Base-by-base conservation (phyloP, 2,888 invertebrate species). In the Chrysolina haemoptera region DNA sequence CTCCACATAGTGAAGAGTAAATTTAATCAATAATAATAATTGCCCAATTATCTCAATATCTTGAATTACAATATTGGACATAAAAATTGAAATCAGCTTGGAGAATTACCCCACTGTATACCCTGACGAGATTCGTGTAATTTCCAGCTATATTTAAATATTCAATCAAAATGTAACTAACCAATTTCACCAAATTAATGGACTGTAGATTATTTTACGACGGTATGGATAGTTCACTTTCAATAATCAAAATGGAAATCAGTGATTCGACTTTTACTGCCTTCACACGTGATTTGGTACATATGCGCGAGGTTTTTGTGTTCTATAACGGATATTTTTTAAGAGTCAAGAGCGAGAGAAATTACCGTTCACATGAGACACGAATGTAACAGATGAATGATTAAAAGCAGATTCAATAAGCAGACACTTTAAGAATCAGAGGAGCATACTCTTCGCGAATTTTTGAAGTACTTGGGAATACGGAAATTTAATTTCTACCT, bases 231-330 rank as follows among this genome's bases (percentile, higher is more conserved):
- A 27, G 22, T 59, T 67, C 40, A 67, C 67, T 67, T 53, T 67
- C 67, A 40, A 67, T 67, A 27, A 9, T 50, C 53, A 20, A 9
- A 27, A 35, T 3, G 46, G 46, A 48, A 50, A 67, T 18, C 35
- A 35, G 12, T 66, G 27, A 18, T 41, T 67, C 10, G 53, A 67
- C 67, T 67, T 67, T 67, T 67, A 67, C 67, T 67, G 53, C 67
- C 11, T 67, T 35, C 41, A 20, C 67, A 67, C 53, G 53, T 67
- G 67, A 67, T 18, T 10, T n/a, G n/a, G 35, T 12, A 59, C 12
- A 5, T 11, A n/a, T 27, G 9, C 20, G 18, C 1, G 20, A 20
- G n/a, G 35, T 59, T 35, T 59, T 59, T 59, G 27, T 59, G 5
- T 35, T 1, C 46, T 27, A 22, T 59, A 59, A 59, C 59, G 35